Conservation (phyloP, 2,888 invertebrate genomes). For the Ophion ellenae region DNA sequence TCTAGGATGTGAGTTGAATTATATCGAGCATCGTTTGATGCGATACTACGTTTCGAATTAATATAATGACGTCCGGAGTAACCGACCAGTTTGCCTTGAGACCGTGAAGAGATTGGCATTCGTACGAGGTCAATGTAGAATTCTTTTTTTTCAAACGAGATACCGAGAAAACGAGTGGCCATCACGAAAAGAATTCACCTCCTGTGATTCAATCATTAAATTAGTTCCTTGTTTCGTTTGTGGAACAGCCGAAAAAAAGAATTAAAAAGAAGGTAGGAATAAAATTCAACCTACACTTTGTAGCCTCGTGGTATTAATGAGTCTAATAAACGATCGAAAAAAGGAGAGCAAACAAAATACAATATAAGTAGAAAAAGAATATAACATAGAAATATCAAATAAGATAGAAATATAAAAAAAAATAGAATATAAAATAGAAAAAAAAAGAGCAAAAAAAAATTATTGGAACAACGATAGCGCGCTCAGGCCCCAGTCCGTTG, state of each 20-base stretch:
- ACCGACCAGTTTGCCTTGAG: conserved; percentile 48
- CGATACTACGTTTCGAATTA: not conserved
- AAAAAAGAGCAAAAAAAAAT: not conserved
- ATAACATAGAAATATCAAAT: too few relatives aligned
- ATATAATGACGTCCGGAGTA: not conserved
- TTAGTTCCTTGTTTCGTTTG: not conserved
- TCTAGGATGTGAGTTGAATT: not conserved
- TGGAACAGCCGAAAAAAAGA: not conserved
- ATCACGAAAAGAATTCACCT: not conserved
- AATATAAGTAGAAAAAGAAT: too few relatives aligned
- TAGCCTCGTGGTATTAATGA: not conserved
- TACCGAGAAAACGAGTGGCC: not conserved
- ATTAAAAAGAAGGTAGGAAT: not conserved
- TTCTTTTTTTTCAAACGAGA: not conserved
- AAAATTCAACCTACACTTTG: not conserved
- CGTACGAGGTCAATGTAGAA: conserved; percentile 27
- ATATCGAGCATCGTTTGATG: not conserved
- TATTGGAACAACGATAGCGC: not conserved
- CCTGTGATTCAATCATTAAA: not conserved
- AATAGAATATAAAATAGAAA: too few relatives aligned
- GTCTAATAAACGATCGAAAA: too few relatives aligned
- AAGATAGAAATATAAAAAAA: too few relatives aligned
- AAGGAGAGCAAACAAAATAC: not conserved
- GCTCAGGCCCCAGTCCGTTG: not conserved
- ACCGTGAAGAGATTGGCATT: conserved; percentile 35